Evolutionary conservation across 2,113 vertebrate genomes (phyloP).

Genomic region (Pholis gunnellus): DNA sequence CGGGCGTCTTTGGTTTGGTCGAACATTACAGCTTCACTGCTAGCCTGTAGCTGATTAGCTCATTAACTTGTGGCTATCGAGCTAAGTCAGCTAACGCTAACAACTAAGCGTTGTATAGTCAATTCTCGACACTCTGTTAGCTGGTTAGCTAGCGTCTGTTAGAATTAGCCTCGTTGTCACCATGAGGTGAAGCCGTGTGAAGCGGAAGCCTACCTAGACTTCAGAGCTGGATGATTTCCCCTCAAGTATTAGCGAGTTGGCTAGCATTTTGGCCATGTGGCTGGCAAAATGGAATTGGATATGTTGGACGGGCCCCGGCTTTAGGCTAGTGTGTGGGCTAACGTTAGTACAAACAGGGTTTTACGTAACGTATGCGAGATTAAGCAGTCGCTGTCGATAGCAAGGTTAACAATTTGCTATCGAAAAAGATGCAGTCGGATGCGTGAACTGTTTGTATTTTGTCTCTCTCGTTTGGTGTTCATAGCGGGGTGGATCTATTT

Average conservation of each 20-base stretch:
- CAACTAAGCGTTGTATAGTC: neutral
- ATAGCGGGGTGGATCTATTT: neutral
- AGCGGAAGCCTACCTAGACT: conserved; percentile 72
- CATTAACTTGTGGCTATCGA: conserved; percentile 29
- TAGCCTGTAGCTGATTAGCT: conserved; percentile 4
- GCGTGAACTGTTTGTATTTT: conserved; percentile 4
- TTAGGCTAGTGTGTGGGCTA: conserved; percentile 51
- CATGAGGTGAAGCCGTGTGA: conserved; percentile 78
- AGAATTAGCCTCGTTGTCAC: conserved; percentile 72
- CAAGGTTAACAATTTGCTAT: conserved; percentile 43
- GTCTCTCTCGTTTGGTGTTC: neutral
- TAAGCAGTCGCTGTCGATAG: conserved; percentile 54
- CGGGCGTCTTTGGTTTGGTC: conserved; percentile 51
- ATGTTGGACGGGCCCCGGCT: conserved; percentile 57
- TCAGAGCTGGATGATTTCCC: conserved; percentile 36
- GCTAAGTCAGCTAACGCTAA: conserved; percentile 15
- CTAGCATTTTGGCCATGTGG: conserved; percentile 77
- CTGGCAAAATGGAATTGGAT: conserved; percentile 40
- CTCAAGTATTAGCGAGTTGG: conserved; percentile 57
- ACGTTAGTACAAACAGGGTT: conserved; percentile 50
- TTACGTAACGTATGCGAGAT: conserved; percentile 77
- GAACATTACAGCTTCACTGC: neutral
- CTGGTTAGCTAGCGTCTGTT: conserved; percentile 49
- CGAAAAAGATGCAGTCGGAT: neutral
- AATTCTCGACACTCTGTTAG: conserved; percentile 34